Conservation (phyloP, 2,797 vertebrate species). For the Pogonophryne albipinna region DNA sequence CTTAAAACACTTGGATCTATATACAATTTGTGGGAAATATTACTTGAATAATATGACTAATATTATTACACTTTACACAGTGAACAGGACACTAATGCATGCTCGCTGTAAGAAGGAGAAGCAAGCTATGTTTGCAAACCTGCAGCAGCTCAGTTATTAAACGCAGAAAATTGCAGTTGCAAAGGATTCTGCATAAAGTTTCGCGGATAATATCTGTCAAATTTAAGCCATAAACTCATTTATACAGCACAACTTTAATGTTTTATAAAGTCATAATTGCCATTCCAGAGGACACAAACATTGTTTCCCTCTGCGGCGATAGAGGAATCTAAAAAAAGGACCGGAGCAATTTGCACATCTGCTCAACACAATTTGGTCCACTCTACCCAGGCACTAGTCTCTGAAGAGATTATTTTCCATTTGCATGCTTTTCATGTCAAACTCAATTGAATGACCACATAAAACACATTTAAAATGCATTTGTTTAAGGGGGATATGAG, state of each 20-base stretch:
- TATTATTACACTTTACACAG: too few species aligned
- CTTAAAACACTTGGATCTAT: not conserved
- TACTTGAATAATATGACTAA: too few species aligned
- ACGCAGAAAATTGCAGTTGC: not conserved
- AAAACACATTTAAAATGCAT: conserved; percentile 48
- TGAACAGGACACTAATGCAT: not conserved
- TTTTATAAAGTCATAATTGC: conserved; percentile 34
- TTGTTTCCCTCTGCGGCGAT: not conserved
- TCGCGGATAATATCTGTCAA: not conserved
- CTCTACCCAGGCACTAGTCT: not conserved
- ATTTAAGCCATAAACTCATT: conserved; percentile 3
- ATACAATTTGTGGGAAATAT: too few species aligned
- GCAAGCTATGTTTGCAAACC: not conserved
- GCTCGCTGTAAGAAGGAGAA: not conserved
- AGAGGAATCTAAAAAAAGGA: conserved; percentile 32
- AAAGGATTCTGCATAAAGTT: not conserved
- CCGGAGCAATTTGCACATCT: conserved; percentile 53
- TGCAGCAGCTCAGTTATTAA: not conserved
- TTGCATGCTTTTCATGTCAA: conserved; percentile 44
- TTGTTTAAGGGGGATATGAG: conserved; percentile 20
- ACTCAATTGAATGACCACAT: conserved; percentile 48
- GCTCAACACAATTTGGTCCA: conserved; percentile 42
- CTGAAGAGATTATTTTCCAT: conserved; percentile 36
- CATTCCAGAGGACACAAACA: conserved; percentile 28
- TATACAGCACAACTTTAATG: conserved; percentile 1